These are phyloP conservation scores for Aleiodes leptofemur DNA, from an alignment of 2,888 invertebrate genomes.

Conservation along the genomic window DNA sequence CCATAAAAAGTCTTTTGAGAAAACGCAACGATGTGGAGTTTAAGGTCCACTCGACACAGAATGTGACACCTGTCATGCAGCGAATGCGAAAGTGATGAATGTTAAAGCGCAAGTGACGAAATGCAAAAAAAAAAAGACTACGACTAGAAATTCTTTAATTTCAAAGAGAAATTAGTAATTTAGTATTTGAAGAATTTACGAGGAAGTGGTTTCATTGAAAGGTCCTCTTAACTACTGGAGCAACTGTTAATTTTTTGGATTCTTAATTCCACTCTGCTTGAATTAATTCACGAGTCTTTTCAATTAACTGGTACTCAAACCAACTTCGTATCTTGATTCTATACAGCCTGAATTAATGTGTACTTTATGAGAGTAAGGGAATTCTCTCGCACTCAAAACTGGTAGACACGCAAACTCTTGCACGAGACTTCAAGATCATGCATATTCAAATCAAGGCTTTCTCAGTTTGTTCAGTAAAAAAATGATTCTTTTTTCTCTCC, in stretches of 20 bases:
- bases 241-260: conserved; percentile 16
- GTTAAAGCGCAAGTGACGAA: conserved; percentile 14
- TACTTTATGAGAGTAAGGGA: not conserved
- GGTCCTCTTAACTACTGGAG: no score
- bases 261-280: conserved; percentile 3
- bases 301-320: conserved; percentile 15
- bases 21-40: conserved; percentile 25
- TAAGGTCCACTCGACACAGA: conserved; percentile 15
- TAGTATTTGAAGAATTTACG: no score
- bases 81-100: conserved; percentile 15
- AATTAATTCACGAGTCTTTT: conserved; percentile 28
- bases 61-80: conserved; percentile 6
- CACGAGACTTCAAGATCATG: not conserved
- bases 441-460: no score
- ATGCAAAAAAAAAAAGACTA: not conserved
- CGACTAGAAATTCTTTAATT: not conserved
- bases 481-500: no score
- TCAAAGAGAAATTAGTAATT: not conserved
- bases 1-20: conserved; percentile 26
- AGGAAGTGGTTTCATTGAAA: no score
- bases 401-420: conserved; percentile 16
- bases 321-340: conserved; percentile 16
- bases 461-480: no score
- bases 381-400: no score
- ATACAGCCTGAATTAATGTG: conserved; percentile 13